Evolutionary conservation across 1,140 invertebrate species (phyloP).

Genomic region (Eupeodes corollae): DNA sequence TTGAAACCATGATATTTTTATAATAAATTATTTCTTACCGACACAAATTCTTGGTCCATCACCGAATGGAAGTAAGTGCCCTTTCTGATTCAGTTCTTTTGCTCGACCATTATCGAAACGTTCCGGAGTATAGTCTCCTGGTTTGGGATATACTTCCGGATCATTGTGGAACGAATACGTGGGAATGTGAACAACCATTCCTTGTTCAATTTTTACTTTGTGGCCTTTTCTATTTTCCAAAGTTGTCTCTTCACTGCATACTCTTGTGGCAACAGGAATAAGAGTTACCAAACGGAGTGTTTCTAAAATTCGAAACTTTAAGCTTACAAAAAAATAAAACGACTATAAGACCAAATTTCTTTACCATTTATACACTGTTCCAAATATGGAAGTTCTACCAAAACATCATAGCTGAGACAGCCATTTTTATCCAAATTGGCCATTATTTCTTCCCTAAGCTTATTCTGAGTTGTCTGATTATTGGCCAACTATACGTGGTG

Average conservation of each 20-base stretch:
- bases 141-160: constrained; percentile 40
- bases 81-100: constrained; percentile 16
- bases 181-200: constrained; percentile 17
- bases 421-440: background rate
- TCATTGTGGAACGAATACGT: constrained; percentile 24
- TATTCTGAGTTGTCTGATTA: constrained; percentile 6
- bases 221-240: constrained; percentile 26
- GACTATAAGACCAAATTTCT: too few relatives aligned
- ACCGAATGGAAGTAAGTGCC: constrained; percentile 45
- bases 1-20: too few relatives aligned
- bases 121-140: constrained; percentile 47
- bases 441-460: constrained; percentile 4
- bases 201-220: constrained; percentile 16
- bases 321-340: background rate
- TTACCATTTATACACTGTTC: constrained; percentile 26
- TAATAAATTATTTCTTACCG: constrained; percentile 18
- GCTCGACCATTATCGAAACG: constrained; percentile 40
- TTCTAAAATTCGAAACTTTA: constrained; percentile 8
- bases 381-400: constrained; percentile 19
- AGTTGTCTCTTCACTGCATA: constrained; percentile 33
- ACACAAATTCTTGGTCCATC: constrained; percentile 54
- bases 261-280: constrained; percentile 17
- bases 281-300: constrained; percentile 18
- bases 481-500: constrained; percentile 7
- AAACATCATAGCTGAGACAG: background rate